Evolutionary conservation across 53 echinoderm and acorn worm genomes (phyloP).

Genomic region (Stichopus horrens): DNA sequence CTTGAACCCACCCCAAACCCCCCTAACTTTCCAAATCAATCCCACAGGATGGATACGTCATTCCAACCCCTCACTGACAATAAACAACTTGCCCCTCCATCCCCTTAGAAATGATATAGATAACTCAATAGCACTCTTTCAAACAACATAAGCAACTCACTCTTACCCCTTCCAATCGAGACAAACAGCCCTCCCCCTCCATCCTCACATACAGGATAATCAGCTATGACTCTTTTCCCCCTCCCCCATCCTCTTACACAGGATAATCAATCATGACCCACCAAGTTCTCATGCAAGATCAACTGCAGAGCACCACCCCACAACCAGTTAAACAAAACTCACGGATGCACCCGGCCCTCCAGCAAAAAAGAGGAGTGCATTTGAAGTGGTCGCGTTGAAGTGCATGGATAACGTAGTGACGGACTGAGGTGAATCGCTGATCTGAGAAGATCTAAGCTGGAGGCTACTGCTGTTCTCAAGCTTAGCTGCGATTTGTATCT

Average conservation of each 20-base stretch:
- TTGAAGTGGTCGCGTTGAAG: constrained; percentile 66
- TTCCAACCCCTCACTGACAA: neutral
- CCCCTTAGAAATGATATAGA: neutral
- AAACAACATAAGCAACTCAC: no score
- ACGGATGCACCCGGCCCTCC: constrained; percentile 76
- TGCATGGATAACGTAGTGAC: constrained; percentile 63
- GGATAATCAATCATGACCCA: no score
- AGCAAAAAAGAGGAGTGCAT: constrained; percentile 76
- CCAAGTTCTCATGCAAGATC: neutral
- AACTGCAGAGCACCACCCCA: neutral
- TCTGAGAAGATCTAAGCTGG: constrained; percentile 53
- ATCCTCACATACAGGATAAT: neutral
- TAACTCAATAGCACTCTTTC: no score
- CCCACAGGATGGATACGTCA: neutral
- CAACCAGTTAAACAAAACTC: constrained; percentile 20
- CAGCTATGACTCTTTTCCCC: no score
- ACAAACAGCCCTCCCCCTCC: neutral
- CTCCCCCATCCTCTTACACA: no score
- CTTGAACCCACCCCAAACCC: neutral
- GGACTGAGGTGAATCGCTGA: constrained; percentile 48
- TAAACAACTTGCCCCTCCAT: neutral
- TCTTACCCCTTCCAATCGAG: neutral
- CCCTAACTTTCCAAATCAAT: neutral
- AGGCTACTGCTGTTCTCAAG: constrained; percentile 63
- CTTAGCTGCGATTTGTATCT: constrained; percentile 92